Evolutionary conservation across 2,113 vertebrate genomes (phyloP), one percentile per base, ranked within the genome.

Genomic region (Recurvirostra avosetta): DNA sequence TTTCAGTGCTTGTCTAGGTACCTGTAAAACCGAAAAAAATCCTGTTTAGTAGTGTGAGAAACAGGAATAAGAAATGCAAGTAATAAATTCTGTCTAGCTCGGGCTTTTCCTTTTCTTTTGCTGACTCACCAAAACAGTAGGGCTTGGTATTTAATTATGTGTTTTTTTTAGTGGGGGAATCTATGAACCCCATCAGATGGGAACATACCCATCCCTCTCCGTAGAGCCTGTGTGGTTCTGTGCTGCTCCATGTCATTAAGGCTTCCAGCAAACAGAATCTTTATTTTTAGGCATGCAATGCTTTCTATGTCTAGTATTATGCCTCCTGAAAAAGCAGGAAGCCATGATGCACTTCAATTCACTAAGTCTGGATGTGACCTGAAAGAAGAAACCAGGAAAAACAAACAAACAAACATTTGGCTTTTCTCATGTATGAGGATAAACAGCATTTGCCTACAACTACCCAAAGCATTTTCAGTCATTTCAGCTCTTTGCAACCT

Each of bases 261-360:
- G 47, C 55, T 92, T 81, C 49, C 74, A 95, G 86, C 53, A 72
- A 62, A 68, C 53, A 63, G 41, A 52, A 49, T 77, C 56, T 43
- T 92, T 59, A 75, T 76, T 90, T 96, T 96, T 65, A 94, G 86
- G 47, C 76, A 61, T 29, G 58, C 20, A 71, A 3, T 1, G 1
- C 83, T 91, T 88, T 67, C 43, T 92, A 5, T 52, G 43, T 91
- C 79, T 63, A 76, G 62, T 34, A 17, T 73, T 81, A 21, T 86
- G 62, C 62, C 73, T 94, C 40, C 67, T 88, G 92, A 87, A 87
- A 95, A 95, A 86, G 80, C 86, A 85, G 92, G 74, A 86, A 90
- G 89, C 84, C 63, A 53, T 73, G 32, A 76, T 94, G 55, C 38
- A 4, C 74, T 94, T 86, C 71, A 58, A 1, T 92, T 88, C 80